phyloP scores from a whole-genome alignment of 2,888 invertebrate species.

The Drosophila greeni region DNA sequence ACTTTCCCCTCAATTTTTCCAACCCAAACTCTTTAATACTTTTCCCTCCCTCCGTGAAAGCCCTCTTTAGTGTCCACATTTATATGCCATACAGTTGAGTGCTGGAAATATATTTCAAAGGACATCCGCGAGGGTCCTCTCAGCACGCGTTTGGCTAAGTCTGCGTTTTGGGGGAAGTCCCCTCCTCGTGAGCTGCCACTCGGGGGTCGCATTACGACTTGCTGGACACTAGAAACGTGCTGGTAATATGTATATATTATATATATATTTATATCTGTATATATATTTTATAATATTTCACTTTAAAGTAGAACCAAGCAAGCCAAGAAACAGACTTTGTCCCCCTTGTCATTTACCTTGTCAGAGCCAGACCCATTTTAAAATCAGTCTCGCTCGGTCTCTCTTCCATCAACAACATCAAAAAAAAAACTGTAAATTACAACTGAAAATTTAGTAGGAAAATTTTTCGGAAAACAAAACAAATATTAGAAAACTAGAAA shows the following conservation, averaged over 20 bases:
- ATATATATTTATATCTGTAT: neutral
- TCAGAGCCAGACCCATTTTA: neutral
- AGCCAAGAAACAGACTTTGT: neutral
- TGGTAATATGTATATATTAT: neutral
- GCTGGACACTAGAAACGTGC: slow-evolving; percentile 9
- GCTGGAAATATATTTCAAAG: slow-evolving; percentile 10
- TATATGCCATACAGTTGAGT: slow-evolving; percentile 10
- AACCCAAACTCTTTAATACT: neutral
- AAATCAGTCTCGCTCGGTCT: slow-evolving; percentile 8
- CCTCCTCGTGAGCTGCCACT: slow-evolving; percentile 33
- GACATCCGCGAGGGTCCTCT: slow-evolving; percentile 2
- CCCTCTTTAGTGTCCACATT: neutral
- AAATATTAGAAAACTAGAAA: too few relatives aligned
- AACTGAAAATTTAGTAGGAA: neutral
- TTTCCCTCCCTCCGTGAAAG: neutral
- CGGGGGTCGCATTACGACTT: slow-evolving; percentile 50
- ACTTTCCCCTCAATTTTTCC: neutral
- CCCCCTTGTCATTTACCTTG: neutral
- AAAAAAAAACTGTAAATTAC: neutral
- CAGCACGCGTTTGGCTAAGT: slow-evolving; percentile 1
- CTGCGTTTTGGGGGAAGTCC: neutral
- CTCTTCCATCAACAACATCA: too few relatives aligned
- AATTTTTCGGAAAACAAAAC: too few relatives aligned
- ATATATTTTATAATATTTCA: neutral
- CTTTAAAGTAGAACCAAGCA: neutral